These are phyloP conservation scores for Bombus turneri DNA, from an alignment of 1,140 invertebrate genomes.

Conservation along the genomic window DNA sequence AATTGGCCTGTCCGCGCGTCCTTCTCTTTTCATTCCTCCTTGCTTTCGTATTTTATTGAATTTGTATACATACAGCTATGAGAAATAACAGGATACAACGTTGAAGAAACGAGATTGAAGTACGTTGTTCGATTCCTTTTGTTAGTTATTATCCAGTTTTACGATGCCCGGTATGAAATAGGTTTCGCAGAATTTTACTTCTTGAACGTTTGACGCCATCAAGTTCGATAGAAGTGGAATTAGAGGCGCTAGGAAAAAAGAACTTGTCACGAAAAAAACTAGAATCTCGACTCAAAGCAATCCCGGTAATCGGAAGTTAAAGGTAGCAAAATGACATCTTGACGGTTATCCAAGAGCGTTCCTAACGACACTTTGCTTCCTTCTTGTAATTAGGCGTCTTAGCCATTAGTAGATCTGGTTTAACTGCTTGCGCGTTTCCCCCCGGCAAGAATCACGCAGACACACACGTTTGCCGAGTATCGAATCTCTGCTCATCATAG, in stretches of 20 bases:
- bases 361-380: constrained; percentile 66
- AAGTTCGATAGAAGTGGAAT: not conserved
- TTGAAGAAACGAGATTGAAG: not conserved
- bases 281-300: constrained; percentile 22
- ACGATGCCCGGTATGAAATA: too few species aligned
- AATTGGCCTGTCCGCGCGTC: not conserved
- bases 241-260: not conserved
- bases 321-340: constrained; percentile 43
- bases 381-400: constrained; percentile 68
- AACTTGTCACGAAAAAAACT: not conserved
- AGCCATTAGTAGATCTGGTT: constrained; percentile 59
- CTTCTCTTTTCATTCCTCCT: not conserved
- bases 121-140: too few species aligned
- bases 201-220: not conserved
- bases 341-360: constrained; percentile 57
- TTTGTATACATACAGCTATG: not conserved
- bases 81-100: not conserved
- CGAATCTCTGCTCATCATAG: constrained; percentile 14
- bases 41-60: not conserved
- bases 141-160: too few species aligned
- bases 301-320: constrained; percentile 18
- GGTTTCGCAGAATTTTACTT: not conserved
- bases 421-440: constrained; percentile 38
- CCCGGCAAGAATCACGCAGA: constrained; percentile 13
- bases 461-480: not conserved